Evolutionary conservation across 1,140 invertebrate species (phyloP), one percentile per base, ranked within the genome.

Genomic region (Mactra quadrangularis): DNA sequence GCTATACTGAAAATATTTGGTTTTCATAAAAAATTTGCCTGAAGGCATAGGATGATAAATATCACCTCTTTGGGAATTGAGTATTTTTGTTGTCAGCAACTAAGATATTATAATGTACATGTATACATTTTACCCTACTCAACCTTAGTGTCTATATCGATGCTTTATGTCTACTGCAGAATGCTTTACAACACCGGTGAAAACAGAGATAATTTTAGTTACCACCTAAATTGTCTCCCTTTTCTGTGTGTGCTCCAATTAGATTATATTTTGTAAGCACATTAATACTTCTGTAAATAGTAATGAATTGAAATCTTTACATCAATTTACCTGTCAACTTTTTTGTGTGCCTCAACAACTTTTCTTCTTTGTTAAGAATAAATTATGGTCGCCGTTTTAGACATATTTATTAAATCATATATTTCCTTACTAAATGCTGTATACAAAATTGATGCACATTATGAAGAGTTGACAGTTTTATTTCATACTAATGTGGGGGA

Each of bases 271-370:
- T 68, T 68, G 45, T 68, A 68, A 50, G 41, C 41, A 50, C 64
- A 68, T 50, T 47, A 50, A 68, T 22, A 52, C 19, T n/a, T n/a
- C n/a, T 68, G 47, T 50, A 47, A 41, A 50, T 64, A 19, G 41
- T 47, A 68, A 68, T 68, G 25, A 47, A 68, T 68, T 27, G 27
- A 68, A 50, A 29, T 47, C 64, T 52, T 50, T 33, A 64, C 60
- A 22, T 22, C 22, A 27, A 45, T 31, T 27, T 31, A 68, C 19
- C 47, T 50, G 41, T 68, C 41, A 68, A 66, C n/a, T 4, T 19
- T 62, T 62, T 41, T 62, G 55, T 57, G 27, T 57, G 27, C 27
- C 19, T 53, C 19, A n/a, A n/a, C n/a, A n/a, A n/a, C n/a, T n/a
- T n/a, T n/a, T n/a, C n/a, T n/a, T n/a, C n/a, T n/a, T n/a, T n/a